phyloP scores from a whole-genome alignment of 2,113 vertebrate genomes.

The Anarrhichthys ocellatus region DNA sequence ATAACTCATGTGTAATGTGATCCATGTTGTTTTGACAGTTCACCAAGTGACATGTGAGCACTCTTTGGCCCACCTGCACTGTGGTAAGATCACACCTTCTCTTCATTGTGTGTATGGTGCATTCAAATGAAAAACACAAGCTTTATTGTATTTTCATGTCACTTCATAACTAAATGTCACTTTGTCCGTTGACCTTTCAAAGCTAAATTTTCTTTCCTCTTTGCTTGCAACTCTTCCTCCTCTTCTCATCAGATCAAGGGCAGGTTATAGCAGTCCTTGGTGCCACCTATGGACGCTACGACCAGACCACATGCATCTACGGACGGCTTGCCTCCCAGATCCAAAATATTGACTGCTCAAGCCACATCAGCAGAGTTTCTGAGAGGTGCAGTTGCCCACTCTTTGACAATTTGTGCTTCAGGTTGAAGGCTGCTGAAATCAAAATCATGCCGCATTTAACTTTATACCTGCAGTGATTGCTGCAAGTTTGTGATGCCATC shows the following conservation, averaged over 20 bases:
- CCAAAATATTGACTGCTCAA: neutral
- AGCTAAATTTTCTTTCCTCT: neutral
- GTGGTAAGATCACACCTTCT: constrained; percentile 16
- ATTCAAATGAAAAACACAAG: neutral
- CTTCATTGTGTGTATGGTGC: neutral
- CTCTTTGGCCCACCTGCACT: neutral
- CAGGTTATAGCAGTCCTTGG: neutral
- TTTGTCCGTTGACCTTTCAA: neutral
- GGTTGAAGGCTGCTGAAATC: neutral
- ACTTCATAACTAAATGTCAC: neutral
- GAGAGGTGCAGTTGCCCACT: neutral
- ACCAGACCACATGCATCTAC: constrained; percentile 1
- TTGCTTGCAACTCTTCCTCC: neutral
- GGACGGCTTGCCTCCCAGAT: neutral
- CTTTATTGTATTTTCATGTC: neutral
- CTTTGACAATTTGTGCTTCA: neutral
- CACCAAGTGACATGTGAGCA: neutral
- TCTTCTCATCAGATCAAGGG: neutral
- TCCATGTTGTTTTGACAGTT: constrained; percentile 15
- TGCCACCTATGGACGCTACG: constrained; percentile 6
- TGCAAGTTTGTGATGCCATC: neutral
- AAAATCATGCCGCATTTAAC: neutral
- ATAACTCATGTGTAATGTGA: neutral
- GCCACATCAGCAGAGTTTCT: neutral
- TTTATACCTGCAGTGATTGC: neutral